Percentiles rank a stretch among this genome's conserved stretches.
Conservation (phyloP, 35 echinoderm and acorn worm genomes). For the Eucidaris tribuloides region DNA sequence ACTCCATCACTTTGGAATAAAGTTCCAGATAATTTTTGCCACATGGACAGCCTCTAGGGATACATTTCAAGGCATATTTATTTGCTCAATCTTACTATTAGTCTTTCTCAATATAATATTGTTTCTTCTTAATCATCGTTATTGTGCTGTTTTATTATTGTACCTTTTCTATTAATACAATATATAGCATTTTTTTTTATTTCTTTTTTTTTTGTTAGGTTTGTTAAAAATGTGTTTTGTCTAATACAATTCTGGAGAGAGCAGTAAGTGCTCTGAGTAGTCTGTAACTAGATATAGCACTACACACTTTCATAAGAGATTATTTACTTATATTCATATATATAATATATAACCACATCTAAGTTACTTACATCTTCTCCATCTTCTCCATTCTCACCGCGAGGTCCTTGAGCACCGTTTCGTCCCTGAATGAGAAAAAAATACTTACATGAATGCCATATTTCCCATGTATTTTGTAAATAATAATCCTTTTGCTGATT, state of each 20-base stretch:
- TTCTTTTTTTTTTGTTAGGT: not conserved
- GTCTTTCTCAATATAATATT: too few relatives aligned
- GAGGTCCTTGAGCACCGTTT: conserved; percentile 33
- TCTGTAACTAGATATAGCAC: not conserved
- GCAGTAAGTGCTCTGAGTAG: not conserved
- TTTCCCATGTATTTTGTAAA: too few relatives aligned
- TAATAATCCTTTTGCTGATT: too few relatives aligned
- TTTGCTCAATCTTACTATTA: too few relatives aligned
- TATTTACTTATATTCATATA: not conserved
- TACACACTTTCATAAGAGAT: not conserved
- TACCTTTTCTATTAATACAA: too few relatives aligned
- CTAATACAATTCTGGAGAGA: not conserved
- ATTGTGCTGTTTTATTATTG: too few relatives aligned
- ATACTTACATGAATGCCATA: not conserved
- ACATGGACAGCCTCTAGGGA: too few relatives aligned
- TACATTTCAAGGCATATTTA: too few relatives aligned
- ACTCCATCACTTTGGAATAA: too few relatives aligned
- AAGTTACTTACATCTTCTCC: conserved; percentile 30
- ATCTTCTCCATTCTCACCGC: conserved; percentile 46
- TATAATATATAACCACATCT: not conserved
- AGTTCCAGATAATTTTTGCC: too few relatives aligned
- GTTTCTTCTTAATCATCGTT: too few relatives aligned
- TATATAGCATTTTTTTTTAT: not conserved
- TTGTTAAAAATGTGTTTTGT: not conserved
- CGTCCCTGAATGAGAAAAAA: conserved; percentile 33